Evolutionary conservation across 2,113 vertebrate genomes (phyloP).

Genomic region (Marmota monax): DNA sequence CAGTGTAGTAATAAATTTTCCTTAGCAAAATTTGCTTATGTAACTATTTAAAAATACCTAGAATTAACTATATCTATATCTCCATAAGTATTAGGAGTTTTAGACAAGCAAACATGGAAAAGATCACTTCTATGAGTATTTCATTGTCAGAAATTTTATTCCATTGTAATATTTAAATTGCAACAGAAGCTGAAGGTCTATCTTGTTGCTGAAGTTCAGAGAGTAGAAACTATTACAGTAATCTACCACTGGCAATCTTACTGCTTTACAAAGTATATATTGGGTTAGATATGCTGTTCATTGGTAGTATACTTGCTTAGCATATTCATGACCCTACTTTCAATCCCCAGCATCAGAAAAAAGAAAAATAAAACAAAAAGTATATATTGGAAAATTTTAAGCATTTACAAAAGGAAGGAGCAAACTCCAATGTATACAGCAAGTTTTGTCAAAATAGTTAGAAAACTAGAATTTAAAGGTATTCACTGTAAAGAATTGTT

Average conservation of each 20-base stretch:
- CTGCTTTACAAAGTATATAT: neutral
- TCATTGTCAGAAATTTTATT: neutral
- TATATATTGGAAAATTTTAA: neutral
- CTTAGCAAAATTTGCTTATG: neutral
- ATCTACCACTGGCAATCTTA: neutral
- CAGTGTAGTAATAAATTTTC: neutral
- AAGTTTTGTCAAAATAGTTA: neutral
- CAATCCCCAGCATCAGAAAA: neutral
- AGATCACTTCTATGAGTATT: neutral
- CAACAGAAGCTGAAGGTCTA: neutral
- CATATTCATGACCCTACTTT: neutral
- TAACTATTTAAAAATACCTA: neutral
- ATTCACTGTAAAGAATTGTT: neutral
- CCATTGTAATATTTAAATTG: neutral
- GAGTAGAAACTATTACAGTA: neutral
- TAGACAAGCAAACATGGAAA: neutral
- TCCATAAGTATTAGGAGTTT: neutral
- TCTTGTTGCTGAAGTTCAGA: neutral
- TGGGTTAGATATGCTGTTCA: neutral
- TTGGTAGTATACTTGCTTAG: too few relatives aligned
- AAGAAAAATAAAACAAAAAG: neutral
- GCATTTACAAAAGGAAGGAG: neutral
- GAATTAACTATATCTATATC: neutral
- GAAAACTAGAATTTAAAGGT: neutral
- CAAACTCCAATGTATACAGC: neutral